Percentiles rank a stretch among this genome's conserved stretches.
These are phyloP conservation scores for Seira musarum DNA, from an alignment of 2,888 invertebrate genomes.

Conservation along the genomic window DNA sequence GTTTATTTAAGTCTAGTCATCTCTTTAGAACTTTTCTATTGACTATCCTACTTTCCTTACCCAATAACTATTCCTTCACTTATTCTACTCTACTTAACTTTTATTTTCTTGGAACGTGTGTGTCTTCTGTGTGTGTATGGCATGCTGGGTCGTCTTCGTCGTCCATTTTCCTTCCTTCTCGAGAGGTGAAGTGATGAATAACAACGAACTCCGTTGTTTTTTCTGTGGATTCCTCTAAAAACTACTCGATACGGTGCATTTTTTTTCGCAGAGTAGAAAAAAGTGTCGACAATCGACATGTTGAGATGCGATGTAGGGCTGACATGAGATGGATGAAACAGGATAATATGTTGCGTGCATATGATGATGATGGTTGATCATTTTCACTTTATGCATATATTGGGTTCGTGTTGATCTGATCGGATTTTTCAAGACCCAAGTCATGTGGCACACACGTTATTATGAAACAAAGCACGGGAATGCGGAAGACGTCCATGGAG, in stretches of 20 bases:
- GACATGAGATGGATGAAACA: neutral
- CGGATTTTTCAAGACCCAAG: slow-evolving; percentile 45
- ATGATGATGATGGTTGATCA: no score
- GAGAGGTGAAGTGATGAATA: slow-evolving; percentile 55
- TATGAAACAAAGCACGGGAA: slow-evolving; percentile 26
- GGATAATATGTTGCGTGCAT: neutral
- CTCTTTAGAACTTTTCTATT: neutral
- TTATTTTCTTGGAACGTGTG: neutral
- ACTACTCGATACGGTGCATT: neutral
- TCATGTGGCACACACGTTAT: neutral
- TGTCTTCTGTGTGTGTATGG: neutral
- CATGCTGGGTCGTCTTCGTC: neutral
- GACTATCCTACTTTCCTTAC: neutral
- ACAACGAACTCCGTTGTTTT: slow-evolving; percentile 37
- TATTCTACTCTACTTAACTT: neutral
- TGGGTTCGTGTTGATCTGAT: slow-evolving; percentile 24
- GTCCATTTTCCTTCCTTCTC: slow-evolving; percentile 9
- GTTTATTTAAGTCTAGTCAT: neutral
- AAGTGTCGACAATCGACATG: neutral
- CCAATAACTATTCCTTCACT: neutral
- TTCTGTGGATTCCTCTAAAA: neutral
- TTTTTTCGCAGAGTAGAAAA: slow-evolving; percentile 12
- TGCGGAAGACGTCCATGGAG: slow-evolving; percentile 52
- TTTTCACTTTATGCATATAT: neutral
- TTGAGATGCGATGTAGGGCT: neutral